Evolutionary conservation across 2,113 vertebrate genomes (phyloP).

Genomic region (Halichoeres trimaculatus): DNA sequence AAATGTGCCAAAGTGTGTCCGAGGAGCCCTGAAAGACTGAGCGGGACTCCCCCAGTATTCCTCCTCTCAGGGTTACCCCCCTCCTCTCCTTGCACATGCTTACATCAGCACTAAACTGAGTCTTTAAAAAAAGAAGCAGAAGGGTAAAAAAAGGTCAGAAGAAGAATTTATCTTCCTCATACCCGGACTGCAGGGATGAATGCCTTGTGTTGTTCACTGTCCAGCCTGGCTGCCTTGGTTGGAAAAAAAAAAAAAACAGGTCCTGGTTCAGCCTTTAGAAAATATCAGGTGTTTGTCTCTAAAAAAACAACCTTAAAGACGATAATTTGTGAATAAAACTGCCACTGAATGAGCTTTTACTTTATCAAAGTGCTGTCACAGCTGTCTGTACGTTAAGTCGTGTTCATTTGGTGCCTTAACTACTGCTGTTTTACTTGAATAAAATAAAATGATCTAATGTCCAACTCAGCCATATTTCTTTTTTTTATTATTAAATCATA

Average conservation of each 20-base stretch:
- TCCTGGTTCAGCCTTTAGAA: background rate
- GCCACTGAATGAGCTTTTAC: conserved; percentile 16
- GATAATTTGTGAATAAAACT: conserved; percentile 31
- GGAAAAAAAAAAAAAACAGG: background rate
- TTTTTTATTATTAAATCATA: background rate
- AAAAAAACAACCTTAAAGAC: conserved; percentile 7
- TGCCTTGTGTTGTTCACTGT: conserved; percentile 28
- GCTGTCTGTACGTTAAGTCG: conserved; percentile 15
- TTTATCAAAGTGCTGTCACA: conserved; percentile 35
- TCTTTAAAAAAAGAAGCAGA: background rate
- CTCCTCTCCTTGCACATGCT: conserved; percentile 33
- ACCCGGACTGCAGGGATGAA: conserved; percentile 5
- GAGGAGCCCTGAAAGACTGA: conserved; percentile 20
- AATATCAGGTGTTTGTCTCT: background rate
- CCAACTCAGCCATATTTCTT: background rate
- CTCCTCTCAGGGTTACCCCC: conserved; percentile 36
- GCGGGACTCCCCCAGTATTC: conserved; percentile 23
- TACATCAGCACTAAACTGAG: conserved; percentile 24
- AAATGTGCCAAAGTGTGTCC: conserved; percentile 62
- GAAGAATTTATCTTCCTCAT: conserved; percentile 33
- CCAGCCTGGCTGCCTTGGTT: conserved; percentile 24
- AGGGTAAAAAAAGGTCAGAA: conserved; percentile 19
- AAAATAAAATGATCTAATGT: conserved; percentile 60
- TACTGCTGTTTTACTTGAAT: conserved; percentile 70
- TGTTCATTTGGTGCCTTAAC: conserved; percentile 65